Conservation (phyloP, 2,888 invertebrate genomes). For the Heteromyza rotundicornis region DNA sequence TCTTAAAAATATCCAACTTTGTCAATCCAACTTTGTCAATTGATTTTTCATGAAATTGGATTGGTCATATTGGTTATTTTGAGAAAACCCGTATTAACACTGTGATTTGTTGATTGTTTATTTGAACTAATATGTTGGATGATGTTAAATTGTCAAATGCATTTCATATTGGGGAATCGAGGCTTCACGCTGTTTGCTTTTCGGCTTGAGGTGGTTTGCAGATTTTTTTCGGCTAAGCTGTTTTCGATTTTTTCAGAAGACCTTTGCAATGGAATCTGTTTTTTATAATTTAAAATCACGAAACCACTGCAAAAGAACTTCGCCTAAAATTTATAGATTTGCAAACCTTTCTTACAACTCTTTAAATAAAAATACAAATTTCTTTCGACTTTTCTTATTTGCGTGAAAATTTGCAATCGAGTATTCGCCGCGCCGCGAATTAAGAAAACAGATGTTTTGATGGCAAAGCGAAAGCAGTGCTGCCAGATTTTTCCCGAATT, state of each 20-base stretch:
- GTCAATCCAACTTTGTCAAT: slow-evolving; percentile 62
- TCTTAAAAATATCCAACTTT: slow-evolving; percentile 63
- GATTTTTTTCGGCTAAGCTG: slow-evolving; percentile 19
- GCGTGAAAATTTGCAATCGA: too few species aligned
- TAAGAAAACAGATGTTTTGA: too few species aligned
- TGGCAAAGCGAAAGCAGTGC: too few species aligned
- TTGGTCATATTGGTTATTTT: slow-evolving; percentile 63
- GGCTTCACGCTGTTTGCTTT: neutral
- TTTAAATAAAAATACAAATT: too few species aligned
- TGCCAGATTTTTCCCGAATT: too few species aligned
- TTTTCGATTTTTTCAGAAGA: slow-evolving; percentile 13
- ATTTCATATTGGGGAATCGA: neutral
- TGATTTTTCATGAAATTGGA: slow-evolving; percentile 59
- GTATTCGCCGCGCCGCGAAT: too few species aligned
- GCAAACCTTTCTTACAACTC: neutral
- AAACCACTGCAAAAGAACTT: slow-evolving; percentile 59
- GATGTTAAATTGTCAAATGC: too few species aligned
- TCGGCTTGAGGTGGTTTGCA: neutral
- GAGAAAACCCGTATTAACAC: slow-evolving; percentile 46
- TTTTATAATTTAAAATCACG: slow-evolving; percentile 44
- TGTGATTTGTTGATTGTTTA: neutral
- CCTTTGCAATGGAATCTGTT: slow-evolving; percentile 59
- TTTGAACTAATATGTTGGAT: neutral
- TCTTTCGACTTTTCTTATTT: too few species aligned
- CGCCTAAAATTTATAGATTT: slow-evolving; percentile 13